Base-by-base conservation (phyloP, 1,140 invertebrate species). In the Lerema accius region DNA sequence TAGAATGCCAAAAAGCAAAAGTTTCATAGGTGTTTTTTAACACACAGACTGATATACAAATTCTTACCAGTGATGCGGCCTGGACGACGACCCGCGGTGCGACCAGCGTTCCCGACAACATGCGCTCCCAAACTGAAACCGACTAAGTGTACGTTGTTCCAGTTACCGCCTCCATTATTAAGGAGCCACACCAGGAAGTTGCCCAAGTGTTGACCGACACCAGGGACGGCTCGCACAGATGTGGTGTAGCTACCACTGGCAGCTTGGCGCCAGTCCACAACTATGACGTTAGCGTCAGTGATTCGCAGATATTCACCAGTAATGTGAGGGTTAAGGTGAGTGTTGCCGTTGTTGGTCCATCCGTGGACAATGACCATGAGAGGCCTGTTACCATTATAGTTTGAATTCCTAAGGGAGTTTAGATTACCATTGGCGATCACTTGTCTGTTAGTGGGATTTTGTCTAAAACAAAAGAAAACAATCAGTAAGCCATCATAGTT, bases 121-220 rank as follows among this genome's bases (percentile, higher is more conserved):
- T 80, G 75, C 43, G 80, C 80, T 1, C 80, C 79, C 16, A 86
- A 71, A 65, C 82, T 84, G 69, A 75, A 76, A 0, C 80, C 73
- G 17, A 82, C 60, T 4, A 87, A 55, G 53, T 87, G 84, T 0
- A 87, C 59, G 15, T 74, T 64, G 55, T 78, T 71, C 69, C 71
- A 76, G 60, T 76, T 74, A 1, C 76, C 71, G n/a, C 78, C 80
- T 26, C 43, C 62, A n/a, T 79, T 69, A 1, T 55, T 56, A n/a
- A 91, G 69, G n/a, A 94, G 67, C 71, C 91, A 92, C 17, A 89
- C 78, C 10, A 94, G 67, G 46, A 94, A 93, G 35, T 88, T 70
- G 7, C 91, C 92, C 4, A 94, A 37, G 0, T 77, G 72, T 19
- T 84, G 62, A 0, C 93, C 94, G 15, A 94, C 91, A 0, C 71